Evolutionary conservation across 2,113 vertebrate species (phyloP), one percentile per base, ranked within the genome.

Genomic region (Gnathonemus echidnorhynchus): DNA sequence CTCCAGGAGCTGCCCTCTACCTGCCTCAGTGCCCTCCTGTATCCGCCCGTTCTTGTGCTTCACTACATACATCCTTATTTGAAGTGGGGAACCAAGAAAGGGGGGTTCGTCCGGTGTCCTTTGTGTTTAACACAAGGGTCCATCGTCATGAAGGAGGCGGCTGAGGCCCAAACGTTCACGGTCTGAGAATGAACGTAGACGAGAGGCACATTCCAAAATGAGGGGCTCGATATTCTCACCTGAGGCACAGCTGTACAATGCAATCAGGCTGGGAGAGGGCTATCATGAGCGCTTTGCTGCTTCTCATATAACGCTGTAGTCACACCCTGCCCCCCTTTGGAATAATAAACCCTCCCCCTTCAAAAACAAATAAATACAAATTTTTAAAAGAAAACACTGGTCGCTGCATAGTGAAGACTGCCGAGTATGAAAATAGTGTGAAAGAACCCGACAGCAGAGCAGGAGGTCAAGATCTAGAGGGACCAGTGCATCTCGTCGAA

Each of bases 401-500:
- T 83, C 85, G 88, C 31, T 90, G 88, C 88, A 74, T 66, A 83
- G 35, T 89, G 83, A 90, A 52, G 85, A 85, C 70, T 3, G 56
- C 88, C 24, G 86, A 31, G 86, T 56, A 31, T 89, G 74, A 52
- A 27, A 90, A 90, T 10, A n/a, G 5, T 10, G 8, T 70, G 84
- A 87, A 58, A 46, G 49, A 89, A 90, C 90, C 88, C 1, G 52
- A 56, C 83, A 89, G 62, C 50, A 27, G 74, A 88, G 53, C 89
- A 49, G 85, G 87, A 90, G 42, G 83, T 74, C 89, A 86, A 88
- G 91, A 91, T 92, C 93, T 97, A 99, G 52, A 98, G 95, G 92
- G 97, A 96, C 98, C 98, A 99, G 15, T 94, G 97, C 92, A 98
- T 97, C 49, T 97, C 96, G 85, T 95, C 96, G 90, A 99, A 96